Percentiles rank a stretch among this genome's conserved stretches.
phyloP scores from a whole-genome alignment of 2,797 vertebrate genomes.

The Rallus crepitans region DNA sequence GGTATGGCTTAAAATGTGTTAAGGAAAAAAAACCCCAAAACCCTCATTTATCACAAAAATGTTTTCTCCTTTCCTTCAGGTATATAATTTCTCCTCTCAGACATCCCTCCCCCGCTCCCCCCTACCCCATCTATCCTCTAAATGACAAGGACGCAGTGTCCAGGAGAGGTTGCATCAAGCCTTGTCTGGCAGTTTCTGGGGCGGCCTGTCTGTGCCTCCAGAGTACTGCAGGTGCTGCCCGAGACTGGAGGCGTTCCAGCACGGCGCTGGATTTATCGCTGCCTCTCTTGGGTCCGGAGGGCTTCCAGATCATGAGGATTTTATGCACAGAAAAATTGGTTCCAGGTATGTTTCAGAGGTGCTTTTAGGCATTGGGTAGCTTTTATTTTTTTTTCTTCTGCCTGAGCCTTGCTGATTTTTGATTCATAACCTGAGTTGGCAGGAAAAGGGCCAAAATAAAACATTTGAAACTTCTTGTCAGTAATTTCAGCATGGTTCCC shows the following conservation, averaged over 20 bases:
- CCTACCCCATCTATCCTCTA: neutral
- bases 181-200: neutral
- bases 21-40: neutral
- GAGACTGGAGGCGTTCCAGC: neutral
- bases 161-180: neutral
- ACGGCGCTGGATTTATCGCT: neutral
- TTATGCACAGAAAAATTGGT: neutral
- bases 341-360: neutral
- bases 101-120: neutral
- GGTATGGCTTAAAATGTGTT: neutral
- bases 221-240: neutral
- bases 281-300: neutral
- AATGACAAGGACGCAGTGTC: neutral
- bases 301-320: neutral
- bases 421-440: neutral
- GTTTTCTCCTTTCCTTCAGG: neutral
- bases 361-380: neutral
- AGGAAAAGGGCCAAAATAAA: neutral
- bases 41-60: neutral
- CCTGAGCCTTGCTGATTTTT: neutral
- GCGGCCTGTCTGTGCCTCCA: neutral
- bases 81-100: neutral
- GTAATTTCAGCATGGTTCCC: slow-evolving; percentile 3
- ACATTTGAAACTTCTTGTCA: neutral
- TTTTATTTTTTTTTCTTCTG: neutral